These are phyloP conservation scores for Tympanoctomys barrerae DNA, from an alignment of 2,797 vertebrate genomes.

Conservation along the genomic window DNA sequence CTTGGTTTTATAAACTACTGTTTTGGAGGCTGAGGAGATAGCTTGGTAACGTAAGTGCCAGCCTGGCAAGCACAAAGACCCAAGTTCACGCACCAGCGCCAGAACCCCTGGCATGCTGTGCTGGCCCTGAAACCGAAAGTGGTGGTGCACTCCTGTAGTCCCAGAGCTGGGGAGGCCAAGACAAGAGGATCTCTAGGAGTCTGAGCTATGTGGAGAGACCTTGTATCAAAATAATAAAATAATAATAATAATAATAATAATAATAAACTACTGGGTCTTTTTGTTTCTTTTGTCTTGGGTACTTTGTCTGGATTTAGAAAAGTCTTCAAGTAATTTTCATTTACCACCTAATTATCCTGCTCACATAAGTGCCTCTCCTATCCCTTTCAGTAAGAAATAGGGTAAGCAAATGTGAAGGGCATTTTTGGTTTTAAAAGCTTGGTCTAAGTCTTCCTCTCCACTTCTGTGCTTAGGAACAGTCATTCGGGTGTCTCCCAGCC, in stretches of 20 bases:
- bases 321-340: constrained; percentile 3
- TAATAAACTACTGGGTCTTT: not conserved
- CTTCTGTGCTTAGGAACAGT: not conserved
- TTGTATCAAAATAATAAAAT: no score
- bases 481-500: not conserved
- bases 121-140: no score
- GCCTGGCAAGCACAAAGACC: no score
- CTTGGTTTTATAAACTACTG: not conserved
- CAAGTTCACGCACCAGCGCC: no score
- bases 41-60: no score
- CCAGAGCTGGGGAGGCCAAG: no score
- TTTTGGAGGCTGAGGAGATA: no score
- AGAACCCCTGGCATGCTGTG: no score
- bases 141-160: no score
- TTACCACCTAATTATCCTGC: not conserved
- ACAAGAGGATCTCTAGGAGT: no score
- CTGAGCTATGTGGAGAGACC: no score
- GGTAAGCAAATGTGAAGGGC: not conserved
- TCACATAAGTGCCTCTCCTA: not conserved
- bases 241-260: no score
- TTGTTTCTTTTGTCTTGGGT: not conserved
- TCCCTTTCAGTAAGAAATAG: not conserved
- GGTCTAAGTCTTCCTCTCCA: not conserved
- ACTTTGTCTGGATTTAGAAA: not conserved
- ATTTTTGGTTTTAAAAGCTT: not conserved